Evolutionary conservation across 2,797 vertebrate genomes (phyloP).

Genomic region (Acrocephalus scirpaceus): DNA sequence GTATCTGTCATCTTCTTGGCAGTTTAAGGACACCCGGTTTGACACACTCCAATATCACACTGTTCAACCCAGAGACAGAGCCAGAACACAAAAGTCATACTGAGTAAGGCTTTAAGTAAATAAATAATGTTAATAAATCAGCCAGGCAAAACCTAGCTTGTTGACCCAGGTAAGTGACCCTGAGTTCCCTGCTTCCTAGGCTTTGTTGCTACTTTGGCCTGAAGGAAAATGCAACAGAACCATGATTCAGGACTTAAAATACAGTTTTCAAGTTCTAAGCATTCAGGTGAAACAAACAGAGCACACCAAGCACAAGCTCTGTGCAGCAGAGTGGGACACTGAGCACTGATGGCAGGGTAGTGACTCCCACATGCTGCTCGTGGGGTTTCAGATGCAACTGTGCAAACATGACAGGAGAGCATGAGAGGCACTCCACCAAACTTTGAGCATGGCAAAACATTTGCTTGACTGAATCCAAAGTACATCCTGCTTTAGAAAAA

Average conservation of each 20-base stretch:
- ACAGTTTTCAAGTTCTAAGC: background rate
- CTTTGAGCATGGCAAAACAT: background rate
- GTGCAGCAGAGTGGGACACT: background rate
- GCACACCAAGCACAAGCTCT: background rate
- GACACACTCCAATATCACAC: background rate
- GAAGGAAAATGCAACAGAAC: background rate
- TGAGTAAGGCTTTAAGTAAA: background rate
- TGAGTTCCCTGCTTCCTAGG: background rate
- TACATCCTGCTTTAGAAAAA: background rate
- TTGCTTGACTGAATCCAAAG: background rate
- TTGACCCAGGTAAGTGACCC: background rate
- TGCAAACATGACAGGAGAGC: background rate
- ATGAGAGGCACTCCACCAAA: background rate
- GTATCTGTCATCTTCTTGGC: background rate
- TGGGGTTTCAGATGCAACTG: background rate
- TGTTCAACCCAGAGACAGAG: background rate
- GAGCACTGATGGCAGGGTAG: background rate
- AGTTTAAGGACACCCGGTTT: background rate
- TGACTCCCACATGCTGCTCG: rapidly evolving
- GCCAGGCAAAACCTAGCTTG: background rate
- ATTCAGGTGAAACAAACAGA: background rate
- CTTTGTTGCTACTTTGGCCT: background rate
- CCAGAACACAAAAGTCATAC: background rate
- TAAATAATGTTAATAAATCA: background rate
- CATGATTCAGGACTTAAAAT: background rate